Base-by-base conservation (phyloP, 92 coral and sea anemone species). In the Umimayanthus chanpuru region DNA sequence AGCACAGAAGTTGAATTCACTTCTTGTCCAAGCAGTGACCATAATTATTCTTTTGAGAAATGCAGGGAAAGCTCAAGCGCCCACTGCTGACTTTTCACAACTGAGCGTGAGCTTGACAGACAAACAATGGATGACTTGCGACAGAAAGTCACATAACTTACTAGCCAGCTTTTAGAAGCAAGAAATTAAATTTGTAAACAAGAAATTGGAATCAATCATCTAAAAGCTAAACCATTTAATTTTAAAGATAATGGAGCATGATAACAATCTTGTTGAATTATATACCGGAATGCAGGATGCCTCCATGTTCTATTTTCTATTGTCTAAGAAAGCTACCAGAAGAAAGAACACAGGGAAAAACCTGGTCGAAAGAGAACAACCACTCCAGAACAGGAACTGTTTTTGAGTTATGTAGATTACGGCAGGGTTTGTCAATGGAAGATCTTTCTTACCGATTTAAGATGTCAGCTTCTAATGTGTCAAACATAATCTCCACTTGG, bases 401-500 rank as follows among this genome's bases (percentile, higher is more conserved):
- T 86, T 25, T 74, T 92, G 56, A 89, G 90, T 70, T 76, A 20
- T 86, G 90, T 73, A 77, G 87, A 79, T 76, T 92, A 23, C 79
- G 90, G 68, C 94, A 66, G 3, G 76, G 82, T 81, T 43, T 87
- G 58, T 81, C 86, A 9, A 75, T 56, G 30, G 83, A 90, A 41
- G 80, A 85, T 39, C 47, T 86, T 10, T 85, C 88, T 53, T 82
- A 38, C 65, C 43, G 88, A 77, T 86, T 90, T 80, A 79, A 50
- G 79, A 82, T 86, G 14, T 86, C 90, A 55, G 41, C 81, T 16
- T 55, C 61, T 2, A 82, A 85, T 70, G 77, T 90, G 25, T 86
- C 94, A 10, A 76, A 81, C 5, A 86, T 82, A 55, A 39, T 92
- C 10, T 79, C 92, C 43, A 92, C 92, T n/a, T 92, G 91, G 92